Conservation (phyloP, 2,113 vertebrate genomes). For the Clarias gariepinus region DNA sequence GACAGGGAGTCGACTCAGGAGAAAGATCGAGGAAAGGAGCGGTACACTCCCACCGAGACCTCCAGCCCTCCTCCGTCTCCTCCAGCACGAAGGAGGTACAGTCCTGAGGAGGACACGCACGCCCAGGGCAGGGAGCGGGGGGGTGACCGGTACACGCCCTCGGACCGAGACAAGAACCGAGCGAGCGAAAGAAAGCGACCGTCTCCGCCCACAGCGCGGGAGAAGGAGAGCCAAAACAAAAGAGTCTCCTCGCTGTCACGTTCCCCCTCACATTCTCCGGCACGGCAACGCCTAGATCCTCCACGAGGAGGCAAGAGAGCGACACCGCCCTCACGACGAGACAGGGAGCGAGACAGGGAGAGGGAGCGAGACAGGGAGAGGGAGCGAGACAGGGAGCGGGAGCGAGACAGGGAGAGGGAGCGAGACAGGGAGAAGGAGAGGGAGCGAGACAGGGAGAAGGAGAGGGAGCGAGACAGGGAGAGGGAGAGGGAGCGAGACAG, state of each 20-base stretch:
- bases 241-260: not conserved
- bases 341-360: constrained; percentile 49
- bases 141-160: constrained; percentile 18
- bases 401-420: constrained; percentile 46
- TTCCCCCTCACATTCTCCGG: constrained; percentile 26
- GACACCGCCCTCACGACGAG: constrained; percentile 49
- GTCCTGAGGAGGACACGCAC: constrained; percentile 26
- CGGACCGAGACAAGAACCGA: constrained; percentile 59
- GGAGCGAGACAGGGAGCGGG: constrained; percentile 17
- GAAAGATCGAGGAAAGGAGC: constrained; percentile 48
- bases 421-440: not conserved
- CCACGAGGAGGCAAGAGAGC: constrained; percentile 49
- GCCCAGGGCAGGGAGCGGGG: constrained; percentile 30
- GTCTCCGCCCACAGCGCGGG: constrained; percentile 27
- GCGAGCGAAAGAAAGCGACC: constrained; percentile 44
- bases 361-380: constrained; percentile 22
- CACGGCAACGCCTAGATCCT: constrained; percentile 69
- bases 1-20: constrained; percentile 21
- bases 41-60: constrained; percentile 46
- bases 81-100: constrained; percentile 20
- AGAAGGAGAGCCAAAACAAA: constrained; percentile 23
- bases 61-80: constrained; percentile 47
- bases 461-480: not conserved
- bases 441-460: constrained; percentile 10
- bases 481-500: not conserved